Evolutionary conservation across 2,797 vertebrate genomes (phyloP), one percentile per base, ranked within the genome.

Genomic region (Gobionotothen gibberifrons): DNA sequence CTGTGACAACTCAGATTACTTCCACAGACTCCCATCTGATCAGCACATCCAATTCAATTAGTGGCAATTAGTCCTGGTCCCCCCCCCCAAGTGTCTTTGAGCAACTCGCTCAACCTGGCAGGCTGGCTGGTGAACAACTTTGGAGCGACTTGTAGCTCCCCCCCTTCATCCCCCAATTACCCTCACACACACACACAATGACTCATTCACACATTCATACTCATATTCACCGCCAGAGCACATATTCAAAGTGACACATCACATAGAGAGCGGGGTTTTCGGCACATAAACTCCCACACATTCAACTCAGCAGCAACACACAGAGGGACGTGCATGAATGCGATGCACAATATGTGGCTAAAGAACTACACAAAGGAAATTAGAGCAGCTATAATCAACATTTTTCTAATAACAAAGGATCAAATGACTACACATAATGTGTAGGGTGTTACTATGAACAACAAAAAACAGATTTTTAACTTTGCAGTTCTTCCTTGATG

Each of bases 1-100:
- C 92, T 94, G 92, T 94, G 94, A 94, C 94, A 95, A 94, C 93
- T 93, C 92, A 85, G 89, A 95, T 95, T 95, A 95, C 92, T 93
- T 94, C 93, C 93, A 93, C 90, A 84, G 91, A 91, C 94, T 93
- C 92, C 93, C 88, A 93, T 94, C 94, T 95, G 93, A 93, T 92
- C 93, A 89, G 92, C 92, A 94, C 91, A 93, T 95, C 93, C 92
- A 94, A 91, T 93, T 95, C 93, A 95, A 95, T 95, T 95, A 95
- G 90, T 90, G 87, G 85, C 90, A 94, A 95, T 95, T 95, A 95
- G 93, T 94, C 89, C 90, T 92, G 80, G 85, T 89, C 52, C 63
- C 22, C 53, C 85, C 85, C 55, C 69, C 55, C 63, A 26, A 26
- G 26, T 26, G 26, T 26, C 76, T 36, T 36, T 36, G 32, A 36